A percentile compares a stretch with the other conserved stretches of the same genome.
Evolutionary conservation across 2,113 vertebrate species (phyloP).

Genomic region (Charadrius vociferus): DNA sequence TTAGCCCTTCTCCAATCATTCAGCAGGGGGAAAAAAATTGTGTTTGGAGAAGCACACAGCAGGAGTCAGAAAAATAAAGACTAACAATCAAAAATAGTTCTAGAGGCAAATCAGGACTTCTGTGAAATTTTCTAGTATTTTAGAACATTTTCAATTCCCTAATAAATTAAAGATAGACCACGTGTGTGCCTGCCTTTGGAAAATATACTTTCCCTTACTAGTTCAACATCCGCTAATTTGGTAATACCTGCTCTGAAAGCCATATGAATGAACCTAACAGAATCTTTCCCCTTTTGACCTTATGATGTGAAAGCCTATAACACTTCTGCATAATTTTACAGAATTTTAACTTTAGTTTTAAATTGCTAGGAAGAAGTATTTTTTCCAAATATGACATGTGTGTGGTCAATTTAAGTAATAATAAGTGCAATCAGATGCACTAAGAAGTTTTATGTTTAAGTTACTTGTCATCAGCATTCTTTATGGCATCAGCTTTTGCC

Average conservation of each 20-base stretch:
- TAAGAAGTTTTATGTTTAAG: neutral
- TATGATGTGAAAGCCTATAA: neutral
- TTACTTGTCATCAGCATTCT: neutral
- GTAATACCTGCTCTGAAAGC: neutral
- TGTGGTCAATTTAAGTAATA: neutral
- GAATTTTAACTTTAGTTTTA: neutral
- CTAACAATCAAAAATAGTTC: constrained; percentile 19
- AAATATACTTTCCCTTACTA: neutral
- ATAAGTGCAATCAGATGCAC: neutral
- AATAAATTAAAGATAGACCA: constrained; percentile 16
- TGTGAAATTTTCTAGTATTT: neutral
- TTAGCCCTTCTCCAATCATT: neutral
- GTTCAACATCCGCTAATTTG: neutral
- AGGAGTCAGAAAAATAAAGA: neutral
- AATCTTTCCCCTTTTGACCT: neutral
- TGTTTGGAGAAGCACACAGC: neutral
- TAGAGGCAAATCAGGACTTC: neutral
- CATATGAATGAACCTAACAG: neutral
- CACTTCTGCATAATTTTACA: neutral
- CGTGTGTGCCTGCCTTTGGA: neutral
- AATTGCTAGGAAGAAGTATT: neutral
- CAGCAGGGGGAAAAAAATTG: neutral
- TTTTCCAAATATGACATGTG: neutral
- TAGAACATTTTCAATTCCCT: neutral
- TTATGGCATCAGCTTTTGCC: neutral